Evolutionary conservation across 2,888 invertebrate species (phyloP).

Genomic region (Tridacna gigas): DNA sequence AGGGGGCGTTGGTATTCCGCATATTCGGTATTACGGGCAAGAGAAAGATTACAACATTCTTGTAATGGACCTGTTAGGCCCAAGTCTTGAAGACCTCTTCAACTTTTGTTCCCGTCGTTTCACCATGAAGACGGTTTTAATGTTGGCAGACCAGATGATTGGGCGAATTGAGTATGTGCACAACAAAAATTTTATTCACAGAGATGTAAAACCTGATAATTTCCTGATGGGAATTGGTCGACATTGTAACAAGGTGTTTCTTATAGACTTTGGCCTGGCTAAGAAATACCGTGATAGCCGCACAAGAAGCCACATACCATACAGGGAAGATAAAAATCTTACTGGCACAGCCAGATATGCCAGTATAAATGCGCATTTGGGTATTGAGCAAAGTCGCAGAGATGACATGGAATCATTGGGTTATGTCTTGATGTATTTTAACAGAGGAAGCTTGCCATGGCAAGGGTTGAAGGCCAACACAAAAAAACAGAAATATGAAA

Average conservation of each 20-base stretch:
- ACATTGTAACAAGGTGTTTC: conserved; percentile 89
- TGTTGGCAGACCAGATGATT: conserved; percentile 94
- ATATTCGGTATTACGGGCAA: conserved; percentile 87
- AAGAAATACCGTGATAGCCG: conserved; percentile 99
- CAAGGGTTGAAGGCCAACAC: conserved; percentile 98
- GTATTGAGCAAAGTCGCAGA: conserved; percentile 98
- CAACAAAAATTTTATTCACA: conserved; percentile 99
- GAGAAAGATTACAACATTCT: conserved; percentile 99
- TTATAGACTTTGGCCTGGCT: conserved; percentile 99
- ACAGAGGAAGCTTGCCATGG: conserved; percentile 97
- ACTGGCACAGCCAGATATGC: conserved; percentile 91
- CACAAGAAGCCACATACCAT: conserved; percentile 96
- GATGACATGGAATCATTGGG: conserved; percentile 99
- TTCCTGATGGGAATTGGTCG: conserved; percentile 87
- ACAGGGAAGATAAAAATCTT: conserved; percentile 87
- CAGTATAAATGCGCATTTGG: conserved; percentile 99
- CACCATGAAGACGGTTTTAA: conserved; percentile 99
- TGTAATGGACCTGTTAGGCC: conserved; percentile 98
- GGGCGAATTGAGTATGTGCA: conserved; percentile 98
- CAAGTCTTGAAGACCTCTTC: conserved; percentile 89
- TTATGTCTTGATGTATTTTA: conserved; percentile 99
- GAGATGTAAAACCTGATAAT: conserved; percentile 88
- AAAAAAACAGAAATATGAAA: conserved; percentile 99
- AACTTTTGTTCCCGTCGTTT: conserved; percentile 99
- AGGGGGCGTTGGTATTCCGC: conserved; percentile 85